phyloP scores from a whole-genome alignment of 1,140 invertebrate species.

The Macrostomum lignano region DNA sequence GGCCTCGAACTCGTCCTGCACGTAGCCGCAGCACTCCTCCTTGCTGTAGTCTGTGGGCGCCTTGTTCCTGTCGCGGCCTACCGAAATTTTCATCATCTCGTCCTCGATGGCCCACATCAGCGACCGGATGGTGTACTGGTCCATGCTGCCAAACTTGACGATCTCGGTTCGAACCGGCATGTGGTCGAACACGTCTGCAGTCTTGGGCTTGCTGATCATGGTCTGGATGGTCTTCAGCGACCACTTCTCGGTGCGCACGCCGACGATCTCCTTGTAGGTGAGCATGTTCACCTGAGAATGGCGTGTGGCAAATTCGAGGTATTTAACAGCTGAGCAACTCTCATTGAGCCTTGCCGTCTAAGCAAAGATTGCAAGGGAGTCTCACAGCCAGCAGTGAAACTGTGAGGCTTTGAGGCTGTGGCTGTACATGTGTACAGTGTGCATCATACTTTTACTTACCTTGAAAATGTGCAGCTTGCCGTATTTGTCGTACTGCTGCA shows the following conservation, averaged over 20 bases:
- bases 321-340: no score
- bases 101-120: constrained; percentile 4
- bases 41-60: constrained; percentile 1
- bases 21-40: constrained; percentile 4
- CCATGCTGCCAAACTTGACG: constrained; percentile 3
- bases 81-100: background rate
- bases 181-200: constrained; percentile 3
- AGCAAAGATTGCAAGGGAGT: no score
- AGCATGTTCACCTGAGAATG: no score
- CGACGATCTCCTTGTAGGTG: constrained; percentile 4
- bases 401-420: no score
- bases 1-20: constrained; percentile 2
- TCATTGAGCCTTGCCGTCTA: no score
- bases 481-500: constrained; percentile 6
- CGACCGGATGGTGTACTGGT: constrained; percentile 1
- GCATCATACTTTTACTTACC: no score
- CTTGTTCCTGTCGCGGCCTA: background rate
- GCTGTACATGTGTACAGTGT: no score
- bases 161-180: constrained; percentile 4
- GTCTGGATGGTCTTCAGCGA: constrained; percentile 3
- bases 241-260: constrained; percentile 4
- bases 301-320: no score
- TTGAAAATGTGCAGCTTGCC: constrained; percentile 7
- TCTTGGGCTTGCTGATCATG: constrained; percentile 3
- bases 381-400: no score